These are phyloP conservation scores for Drosophila sp. DNA, from an alignment of 1,140 invertebrate genomes.

Conservation along the genomic window DNA sequence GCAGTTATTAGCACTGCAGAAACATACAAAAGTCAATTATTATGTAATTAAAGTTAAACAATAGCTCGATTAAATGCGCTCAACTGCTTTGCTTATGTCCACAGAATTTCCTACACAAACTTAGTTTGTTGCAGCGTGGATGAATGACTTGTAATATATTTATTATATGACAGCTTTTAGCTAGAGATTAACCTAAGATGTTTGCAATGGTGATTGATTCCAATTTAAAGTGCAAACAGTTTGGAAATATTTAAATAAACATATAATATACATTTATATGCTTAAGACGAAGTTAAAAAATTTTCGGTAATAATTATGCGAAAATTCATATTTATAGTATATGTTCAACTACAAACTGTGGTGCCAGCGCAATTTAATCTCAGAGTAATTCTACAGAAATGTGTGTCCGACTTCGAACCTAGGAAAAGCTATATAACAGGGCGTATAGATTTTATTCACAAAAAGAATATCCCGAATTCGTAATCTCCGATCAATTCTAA, in stretches of 20 bases:
- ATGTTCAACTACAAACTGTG: too few species aligned
- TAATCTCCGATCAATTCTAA: too few species aligned
- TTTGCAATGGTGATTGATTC: neutral
- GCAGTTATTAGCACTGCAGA: constrained; percentile 59
- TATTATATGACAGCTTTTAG: constrained; percentile 12
- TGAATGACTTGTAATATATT: constrained; percentile 10
- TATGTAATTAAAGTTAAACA: constrained; percentile 82
- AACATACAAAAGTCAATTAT: constrained; percentile 67
- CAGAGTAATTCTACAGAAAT: too few species aligned
- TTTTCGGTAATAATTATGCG: too few species aligned
- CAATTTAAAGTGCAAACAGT: constrained; percentile 6
- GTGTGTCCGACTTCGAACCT: too few species aligned
- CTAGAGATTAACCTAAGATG: neutral
- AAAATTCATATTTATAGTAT: too few species aligned
- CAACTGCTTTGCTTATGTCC: constrained; percentile 49
- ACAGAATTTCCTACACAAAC: constrained; percentile 7
- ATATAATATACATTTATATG: constrained; percentile 4
- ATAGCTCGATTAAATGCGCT: constrained; percentile 67
- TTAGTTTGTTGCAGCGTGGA: constrained; percentile 27
- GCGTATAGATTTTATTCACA: too few species aligned
- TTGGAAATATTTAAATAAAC: neutral
- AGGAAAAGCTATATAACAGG: too few species aligned
- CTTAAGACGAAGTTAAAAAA: too few species aligned
- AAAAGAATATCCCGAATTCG: too few species aligned
- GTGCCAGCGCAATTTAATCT: too few species aligned